Conservation (phyloP, 2,888 invertebrate genomes). For the Myopa testacea region DNA sequence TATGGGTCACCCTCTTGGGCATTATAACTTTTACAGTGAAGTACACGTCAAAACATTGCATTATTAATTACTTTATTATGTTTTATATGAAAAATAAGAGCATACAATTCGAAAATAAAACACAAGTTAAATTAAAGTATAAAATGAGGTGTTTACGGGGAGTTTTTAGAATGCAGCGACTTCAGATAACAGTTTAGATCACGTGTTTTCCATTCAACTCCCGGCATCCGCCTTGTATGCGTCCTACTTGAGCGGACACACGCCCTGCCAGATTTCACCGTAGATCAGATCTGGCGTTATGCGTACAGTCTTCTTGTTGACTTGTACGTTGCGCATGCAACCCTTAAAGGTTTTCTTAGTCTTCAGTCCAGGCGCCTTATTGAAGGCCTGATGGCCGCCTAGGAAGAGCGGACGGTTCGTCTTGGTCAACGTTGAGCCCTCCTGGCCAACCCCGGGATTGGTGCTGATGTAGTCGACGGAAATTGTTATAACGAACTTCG, state of each 20-base stretch:
- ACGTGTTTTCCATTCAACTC: not conserved
- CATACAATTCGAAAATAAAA: no score
- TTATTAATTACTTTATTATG: no score
- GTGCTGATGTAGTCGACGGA: constrained; percentile 86
- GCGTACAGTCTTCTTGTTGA: constrained; percentile 71
- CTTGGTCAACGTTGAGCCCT: constrained; percentile 77
- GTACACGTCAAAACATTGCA: no score
- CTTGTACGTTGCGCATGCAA: constrained; percentile 79
- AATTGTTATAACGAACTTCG: constrained; percentile 89
- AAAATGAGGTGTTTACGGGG: no score
- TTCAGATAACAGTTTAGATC: no score
- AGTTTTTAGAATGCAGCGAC: no score
- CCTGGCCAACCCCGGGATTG: constrained; percentile 77
- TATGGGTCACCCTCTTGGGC: no score
- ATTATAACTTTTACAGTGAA: no score
- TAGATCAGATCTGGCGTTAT: constrained; percentile 73
- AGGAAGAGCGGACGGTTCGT: constrained; percentile 89
- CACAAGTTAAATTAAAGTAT: no score
- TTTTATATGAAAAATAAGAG: no score
- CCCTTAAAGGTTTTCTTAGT: constrained; percentile 82
- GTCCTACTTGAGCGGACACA: constrained; percentile 81
- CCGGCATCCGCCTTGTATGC: not conserved
- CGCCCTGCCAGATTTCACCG: constrained; percentile 81
- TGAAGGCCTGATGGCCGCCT: constrained; percentile 83
- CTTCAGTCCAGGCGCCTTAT: constrained; percentile 74